Evolutionary conservation across 2,797 vertebrate genomes (phyloP).

Genomic region (Lacerta viridis): DNA sequence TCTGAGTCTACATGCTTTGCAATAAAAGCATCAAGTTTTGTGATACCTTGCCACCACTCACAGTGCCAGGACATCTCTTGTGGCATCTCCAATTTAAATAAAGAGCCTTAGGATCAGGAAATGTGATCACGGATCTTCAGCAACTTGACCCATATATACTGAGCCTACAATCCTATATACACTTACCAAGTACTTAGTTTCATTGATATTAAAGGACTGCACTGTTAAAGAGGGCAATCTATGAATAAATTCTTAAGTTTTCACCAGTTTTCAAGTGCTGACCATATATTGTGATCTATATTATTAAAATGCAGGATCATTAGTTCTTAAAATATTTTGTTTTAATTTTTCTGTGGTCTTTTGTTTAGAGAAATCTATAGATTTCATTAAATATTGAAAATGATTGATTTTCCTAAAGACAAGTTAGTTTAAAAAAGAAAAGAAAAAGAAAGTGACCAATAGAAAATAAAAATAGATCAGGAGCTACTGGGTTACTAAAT

Average conservation of each 20-base stretch:
- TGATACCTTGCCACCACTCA: not conserved
- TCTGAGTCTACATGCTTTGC: not conserved
- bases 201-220: no score
- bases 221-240: no score
- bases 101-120: not conserved
- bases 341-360: not conserved
- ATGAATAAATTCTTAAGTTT: not conserved
- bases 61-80: not conserved
- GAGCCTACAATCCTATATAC: no score
- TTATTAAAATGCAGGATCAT: not conserved
- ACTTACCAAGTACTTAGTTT: no score
- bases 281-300: not conserved
- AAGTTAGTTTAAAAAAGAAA: no score
- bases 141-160: no score
- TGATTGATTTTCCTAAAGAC: no score
- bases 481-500: no score
- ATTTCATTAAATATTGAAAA: not conserved
- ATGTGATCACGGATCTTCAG: no score
- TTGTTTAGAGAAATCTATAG: not conserved
- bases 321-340: not conserved
- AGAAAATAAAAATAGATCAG: no score
- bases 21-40: not conserved
- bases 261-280: not conserved
- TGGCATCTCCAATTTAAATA: not conserved
- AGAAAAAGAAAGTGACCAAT: no score